Evolutionary conservation across 2,113 vertebrate genomes (phyloP).

Genomic region (Dicerorhinus sumatrensis): DNA sequence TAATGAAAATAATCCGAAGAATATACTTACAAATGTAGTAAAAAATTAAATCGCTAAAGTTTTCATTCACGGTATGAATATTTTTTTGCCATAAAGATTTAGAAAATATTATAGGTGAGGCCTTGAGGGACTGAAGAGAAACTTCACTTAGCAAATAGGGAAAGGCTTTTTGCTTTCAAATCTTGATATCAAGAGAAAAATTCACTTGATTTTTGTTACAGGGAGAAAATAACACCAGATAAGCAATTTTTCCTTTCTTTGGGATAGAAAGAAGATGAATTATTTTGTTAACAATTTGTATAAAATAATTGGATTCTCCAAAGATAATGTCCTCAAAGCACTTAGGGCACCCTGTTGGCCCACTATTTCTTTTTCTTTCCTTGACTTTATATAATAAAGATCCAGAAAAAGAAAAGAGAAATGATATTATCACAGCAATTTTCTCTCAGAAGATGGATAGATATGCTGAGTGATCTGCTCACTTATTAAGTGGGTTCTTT

Average conservation of each 20-base stretch:
- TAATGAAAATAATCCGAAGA: slow-evolving; percentile 66
- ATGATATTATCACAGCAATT: not conserved
- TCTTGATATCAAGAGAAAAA: slow-evolving; percentile 32
- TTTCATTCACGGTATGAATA: not conserved
- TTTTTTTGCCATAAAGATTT: not conserved
- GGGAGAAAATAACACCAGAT: not conserved
- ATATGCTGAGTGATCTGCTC: not conserved
- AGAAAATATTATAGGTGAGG: not conserved
- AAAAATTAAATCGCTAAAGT: not conserved
- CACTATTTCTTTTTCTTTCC: not conserved
- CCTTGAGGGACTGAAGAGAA: not conserved
- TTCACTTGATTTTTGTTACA: slow-evolving; percentile 29
- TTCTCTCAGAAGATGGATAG: slow-evolving; percentile 39
- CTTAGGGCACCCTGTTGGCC: not conserved
- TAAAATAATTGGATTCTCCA: slow-evolving; percentile 49
- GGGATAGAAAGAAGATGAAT: not conserved
- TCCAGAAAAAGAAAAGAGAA: not conserved
- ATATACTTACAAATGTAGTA: not conserved
- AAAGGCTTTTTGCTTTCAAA: slow-evolving; percentile 26
- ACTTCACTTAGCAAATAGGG: not conserved
- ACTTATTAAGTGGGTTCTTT: not conserved
- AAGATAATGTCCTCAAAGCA: not conserved
- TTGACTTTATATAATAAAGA: not conserved
- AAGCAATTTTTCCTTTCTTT: not conserved
- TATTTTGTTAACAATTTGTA: slow-evolving; percentile 52